Evolutionary conservation across 2,797 vertebrate species (phyloP).

Genomic region (Catostomus latipinnis): DNA sequence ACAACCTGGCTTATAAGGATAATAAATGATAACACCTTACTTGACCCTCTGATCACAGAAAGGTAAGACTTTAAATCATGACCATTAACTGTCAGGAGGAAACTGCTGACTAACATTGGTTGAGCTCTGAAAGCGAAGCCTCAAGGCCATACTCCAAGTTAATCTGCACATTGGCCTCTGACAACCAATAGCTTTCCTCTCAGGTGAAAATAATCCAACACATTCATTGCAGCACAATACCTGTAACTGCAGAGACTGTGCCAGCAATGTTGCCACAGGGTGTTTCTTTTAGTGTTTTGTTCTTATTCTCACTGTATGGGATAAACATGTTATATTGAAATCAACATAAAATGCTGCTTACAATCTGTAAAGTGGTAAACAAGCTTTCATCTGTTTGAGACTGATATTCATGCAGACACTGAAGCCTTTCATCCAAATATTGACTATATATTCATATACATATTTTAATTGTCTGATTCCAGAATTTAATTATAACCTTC

Average conservation of each 20-base stretch:
- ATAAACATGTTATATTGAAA: no score
- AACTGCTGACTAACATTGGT: not conserved
- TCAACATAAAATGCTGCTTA: no score
- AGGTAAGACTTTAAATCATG: not conserved
- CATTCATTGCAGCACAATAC: not conserved
- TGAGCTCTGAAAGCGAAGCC: not conserved
- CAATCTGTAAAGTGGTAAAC: no score
- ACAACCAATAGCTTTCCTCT: not conserved
- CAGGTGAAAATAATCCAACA: not conserved
- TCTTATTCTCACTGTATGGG: no score
- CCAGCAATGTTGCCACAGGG: not conserved
- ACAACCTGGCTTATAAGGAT: not conserved
- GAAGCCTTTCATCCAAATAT: no score
- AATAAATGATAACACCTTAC: not conserved
- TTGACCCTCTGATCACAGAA: not conserved
- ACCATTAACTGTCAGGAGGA: not conserved
- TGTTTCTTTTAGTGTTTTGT: no score
- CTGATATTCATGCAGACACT: no score
- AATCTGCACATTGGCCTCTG: not conserved
- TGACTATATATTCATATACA: no score
- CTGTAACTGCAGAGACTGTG: not conserved
- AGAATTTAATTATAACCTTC: no score
- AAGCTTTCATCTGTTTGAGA: no score
- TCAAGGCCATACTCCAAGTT: not conserved
- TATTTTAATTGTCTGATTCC: no score